A percentile compares a stretch with the other conserved stretches of the same genome.
phyloP scores from a whole-genome alignment of 2,888 invertebrate genomes.

The Euproctis similis region DNA sequence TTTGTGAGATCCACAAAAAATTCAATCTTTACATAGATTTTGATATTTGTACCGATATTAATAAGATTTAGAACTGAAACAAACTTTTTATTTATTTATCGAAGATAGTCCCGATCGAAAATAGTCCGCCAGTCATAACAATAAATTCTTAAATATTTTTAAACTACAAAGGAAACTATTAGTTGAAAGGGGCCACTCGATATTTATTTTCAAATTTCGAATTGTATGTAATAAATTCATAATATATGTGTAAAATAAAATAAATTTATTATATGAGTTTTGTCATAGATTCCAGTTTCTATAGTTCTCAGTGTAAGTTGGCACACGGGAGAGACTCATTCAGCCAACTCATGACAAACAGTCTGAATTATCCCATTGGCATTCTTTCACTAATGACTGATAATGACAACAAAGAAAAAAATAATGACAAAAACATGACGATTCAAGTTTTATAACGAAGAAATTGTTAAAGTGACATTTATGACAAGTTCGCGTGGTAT shows the following conservation, averaged over 20 bases:
- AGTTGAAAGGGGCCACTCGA: not conserved
- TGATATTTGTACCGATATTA: too few species aligned
- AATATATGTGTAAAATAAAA: not conserved
- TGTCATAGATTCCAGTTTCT: not conserved
- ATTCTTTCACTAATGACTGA: conserved; percentile 23
- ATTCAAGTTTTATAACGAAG: conserved; percentile 16
- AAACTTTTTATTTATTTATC: too few species aligned
- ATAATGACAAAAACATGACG: conserved; percentile 21
- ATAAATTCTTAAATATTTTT: too few species aligned
- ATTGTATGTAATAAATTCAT: not conserved
- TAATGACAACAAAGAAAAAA: conserved; percentile 25
- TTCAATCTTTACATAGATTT: too few species aligned
- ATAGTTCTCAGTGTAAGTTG: conserved; percentile 10
- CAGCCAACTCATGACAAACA: conserved; percentile 20
- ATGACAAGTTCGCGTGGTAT: conserved; percentile 12
- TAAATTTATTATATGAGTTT: not conserved
- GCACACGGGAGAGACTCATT: conserved; percentile 13
- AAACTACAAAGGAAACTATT: not conserved
- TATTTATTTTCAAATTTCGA: not conserved
- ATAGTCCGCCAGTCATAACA: too few species aligned
- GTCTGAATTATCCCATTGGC: conserved; percentile 14
- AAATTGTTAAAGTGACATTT: conserved; percentile 20
- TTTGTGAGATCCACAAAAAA: too few species aligned
- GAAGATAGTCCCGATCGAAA: too few species aligned
- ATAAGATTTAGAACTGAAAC: too few species aligned